phyloP scores from a whole-genome alignment of 2,888 invertebrate species.

The Epistrophella euchroma region DNA sequence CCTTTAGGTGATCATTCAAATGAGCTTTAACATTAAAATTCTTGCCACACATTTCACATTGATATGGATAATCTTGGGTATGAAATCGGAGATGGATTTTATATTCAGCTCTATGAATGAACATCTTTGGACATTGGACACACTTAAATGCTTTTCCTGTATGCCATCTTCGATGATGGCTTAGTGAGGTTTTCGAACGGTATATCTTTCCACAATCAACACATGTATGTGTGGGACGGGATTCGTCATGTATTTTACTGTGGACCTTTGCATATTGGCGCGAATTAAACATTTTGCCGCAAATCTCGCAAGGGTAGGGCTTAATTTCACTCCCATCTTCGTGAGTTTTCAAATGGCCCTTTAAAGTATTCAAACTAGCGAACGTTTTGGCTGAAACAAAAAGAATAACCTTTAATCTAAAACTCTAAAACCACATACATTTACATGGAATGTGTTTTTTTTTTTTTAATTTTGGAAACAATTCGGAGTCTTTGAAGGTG shows the following conservation, averaged over 20 bases:
- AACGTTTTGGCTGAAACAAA: no score
- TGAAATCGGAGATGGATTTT: constrained; percentile 54
- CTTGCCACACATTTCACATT: constrained; percentile 45
- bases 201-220: constrained; percentile 76
- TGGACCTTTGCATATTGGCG: constrained; percentile 21
- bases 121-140: constrained; percentile 37
- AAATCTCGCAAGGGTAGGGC: constrained; percentile 17
- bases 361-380: no score
- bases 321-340: background rate
- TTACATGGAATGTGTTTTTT: no score
- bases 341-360: no score
- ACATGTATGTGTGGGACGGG: constrained; percentile 46
- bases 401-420: no score
- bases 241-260: constrained; percentile 13
- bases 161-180: background rate
- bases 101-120: constrained; percentile 35
- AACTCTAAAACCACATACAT: no score
- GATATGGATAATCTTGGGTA: constrained; percentile 38
- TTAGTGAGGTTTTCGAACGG: constrained; percentile 29
- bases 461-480: no score
- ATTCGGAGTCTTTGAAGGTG: no score
- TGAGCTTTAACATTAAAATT: constrained; percentile 45
- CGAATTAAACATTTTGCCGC: constrained; percentile 32
- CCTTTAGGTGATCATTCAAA: constrained; percentile 31
- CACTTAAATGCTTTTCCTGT: constrained; percentile 7